These are phyloP conservation scores for Lacerta agilis DNA, from an alignment of 2,797 vertebrate genomes.

Conservation along the genomic window DNA sequence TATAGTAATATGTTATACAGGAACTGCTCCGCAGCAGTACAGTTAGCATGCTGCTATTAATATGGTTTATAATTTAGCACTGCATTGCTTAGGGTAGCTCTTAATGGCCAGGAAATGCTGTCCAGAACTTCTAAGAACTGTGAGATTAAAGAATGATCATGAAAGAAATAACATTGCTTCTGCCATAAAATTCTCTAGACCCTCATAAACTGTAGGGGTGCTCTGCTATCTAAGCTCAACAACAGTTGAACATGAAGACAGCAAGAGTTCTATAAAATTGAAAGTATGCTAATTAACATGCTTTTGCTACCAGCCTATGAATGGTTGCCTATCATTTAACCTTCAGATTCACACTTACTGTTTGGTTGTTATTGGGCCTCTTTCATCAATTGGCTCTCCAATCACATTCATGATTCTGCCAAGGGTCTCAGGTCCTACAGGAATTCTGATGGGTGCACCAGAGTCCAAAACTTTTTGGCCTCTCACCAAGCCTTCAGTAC, in stretches of 20 bases:
- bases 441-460: slow-evolving; percentile 94
- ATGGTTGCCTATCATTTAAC: not conserved
- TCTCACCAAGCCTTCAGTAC: slow-evolving; percentile 94
- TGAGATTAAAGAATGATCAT: not conserved
- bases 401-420: slow-evolving; percentile 99
- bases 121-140: not conserved
- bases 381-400: slow-evolving; percentile 95
- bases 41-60: not conserved
- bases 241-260: not conserved
- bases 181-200: not conserved
- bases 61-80: not conserved
- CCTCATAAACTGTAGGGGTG: not conserved
- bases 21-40: not conserved
- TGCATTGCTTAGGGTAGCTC: not conserved
- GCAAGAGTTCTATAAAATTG: not conserved
- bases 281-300: not conserved
- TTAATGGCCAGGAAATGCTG: not conserved
- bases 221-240: not conserved
- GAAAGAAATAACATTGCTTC: not conserved
- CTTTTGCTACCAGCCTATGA: not conserved
- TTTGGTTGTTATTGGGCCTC: slow-evolving; percentile 94
- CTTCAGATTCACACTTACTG: slow-evolving; percentile 81
- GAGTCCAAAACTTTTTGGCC: slow-evolving; percentile 95
- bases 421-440: slow-evolving; percentile 95
- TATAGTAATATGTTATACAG: not conserved